Base-by-base conservation (phyloP, 2,888 invertebrate genomes). In the Trachelus iudaicus region DNA sequence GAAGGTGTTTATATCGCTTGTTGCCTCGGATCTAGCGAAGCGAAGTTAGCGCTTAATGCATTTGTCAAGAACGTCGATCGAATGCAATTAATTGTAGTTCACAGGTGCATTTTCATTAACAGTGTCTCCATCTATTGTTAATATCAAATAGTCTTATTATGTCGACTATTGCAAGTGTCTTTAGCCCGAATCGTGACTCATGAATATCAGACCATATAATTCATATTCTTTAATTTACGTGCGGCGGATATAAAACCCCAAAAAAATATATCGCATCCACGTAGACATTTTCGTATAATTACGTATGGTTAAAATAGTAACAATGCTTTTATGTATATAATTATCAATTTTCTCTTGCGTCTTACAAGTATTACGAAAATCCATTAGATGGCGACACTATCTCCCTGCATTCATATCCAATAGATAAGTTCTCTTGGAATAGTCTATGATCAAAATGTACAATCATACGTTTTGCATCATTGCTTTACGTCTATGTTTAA, bases 1-100 rank as follows among this genome's bases (percentile, higher is more conserved):
- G 74, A 74, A 71, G 71, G 74, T 74, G 74, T 74, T 74, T 74
- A 37, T 74, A 74, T 34, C 71, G 71, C 71, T 74, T 74, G 74
- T 74, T 74, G 74, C 74, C 74, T 40, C 35, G 35, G 23, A 74
- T 35, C 74, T 56, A 74, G 34, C 35, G 23, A 74, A 74, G 74
- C 35, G 74, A 74, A 74, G 74, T 74, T 74, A 34, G 74, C 35
- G 34, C 74, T 74, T 74, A 31, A 33, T 71, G 31, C 34, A n/a
- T 35, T 35, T 74, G 34, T 30, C 37, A 34, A 74, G 74, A 33
- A 34, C n/a, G 74, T 74, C 74, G 74, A 74, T 74, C 71, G 71
- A 71, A 71, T 71, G 56, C 56, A 23, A 56, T 56, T 56, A 23
- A 56, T 56, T 56, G 23, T 9, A 56, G 56, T 56, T 56, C 56